Evolutionary conservation across 2,888 invertebrate species (phyloP).

Genomic region (Andrena chrysosceles): DNA sequence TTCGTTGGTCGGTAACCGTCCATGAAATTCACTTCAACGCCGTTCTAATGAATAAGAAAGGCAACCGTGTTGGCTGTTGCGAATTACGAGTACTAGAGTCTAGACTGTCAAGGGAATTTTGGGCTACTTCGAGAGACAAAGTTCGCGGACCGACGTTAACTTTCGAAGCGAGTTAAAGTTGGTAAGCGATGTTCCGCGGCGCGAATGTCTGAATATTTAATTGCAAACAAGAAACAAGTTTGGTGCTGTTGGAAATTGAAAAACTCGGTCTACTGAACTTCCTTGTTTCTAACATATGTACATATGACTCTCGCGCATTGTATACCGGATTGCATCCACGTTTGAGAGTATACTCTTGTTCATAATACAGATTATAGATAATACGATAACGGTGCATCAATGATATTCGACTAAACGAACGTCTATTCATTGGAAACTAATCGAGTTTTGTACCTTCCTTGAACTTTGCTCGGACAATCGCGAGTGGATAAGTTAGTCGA

Average conservation of each 20-base stretch:
- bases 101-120: background rate
- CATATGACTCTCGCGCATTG: background rate
- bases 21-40: background rate
- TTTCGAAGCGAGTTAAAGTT: background rate
- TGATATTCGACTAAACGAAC: background rate
- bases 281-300: background rate
- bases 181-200: background rate
- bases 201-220: background rate
- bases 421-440: background rate
- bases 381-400: background rate
- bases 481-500: background rate
- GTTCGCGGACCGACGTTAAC: background rate
- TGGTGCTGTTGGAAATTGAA: background rate
- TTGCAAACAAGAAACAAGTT: background rate
- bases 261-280: background rate
- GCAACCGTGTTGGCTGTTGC: background rate
- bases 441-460: background rate
- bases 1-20: constrained; percentile 4
- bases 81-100: background rate
- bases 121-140: background rate
- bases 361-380: no score
- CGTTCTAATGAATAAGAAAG: background rate
- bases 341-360: background rate
- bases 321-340: background rate
- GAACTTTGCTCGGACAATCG: constrained; percentile 17